These are phyloP conservation scores for Cossypha heuglini DNA, from an alignment of 2,797 vertebrate species.

Conservation along the genomic window DNA sequence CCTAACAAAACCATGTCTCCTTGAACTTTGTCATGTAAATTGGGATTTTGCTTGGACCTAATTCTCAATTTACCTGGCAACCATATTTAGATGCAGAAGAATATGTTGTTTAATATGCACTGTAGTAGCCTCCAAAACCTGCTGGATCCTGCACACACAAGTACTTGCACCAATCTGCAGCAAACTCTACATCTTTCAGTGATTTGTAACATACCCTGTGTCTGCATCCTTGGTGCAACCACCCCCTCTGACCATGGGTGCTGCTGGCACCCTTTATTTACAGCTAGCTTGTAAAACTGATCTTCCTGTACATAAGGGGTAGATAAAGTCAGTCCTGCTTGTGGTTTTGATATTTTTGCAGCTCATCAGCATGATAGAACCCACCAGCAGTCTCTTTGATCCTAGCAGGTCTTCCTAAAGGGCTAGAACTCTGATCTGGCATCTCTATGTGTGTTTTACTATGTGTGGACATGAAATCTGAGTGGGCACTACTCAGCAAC, in stretches of 20 bases:
- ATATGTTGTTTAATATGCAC: background rate
- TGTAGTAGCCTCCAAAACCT: background rate
- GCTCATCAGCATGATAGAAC: accelerated
- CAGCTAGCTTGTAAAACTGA: background rate
- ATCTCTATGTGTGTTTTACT: background rate
- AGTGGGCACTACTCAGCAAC: background rate
- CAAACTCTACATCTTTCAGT: background rate
- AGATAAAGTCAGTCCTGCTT: background rate
- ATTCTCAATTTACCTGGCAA: background rate
- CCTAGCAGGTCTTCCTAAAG: background rate
- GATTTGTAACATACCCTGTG: accelerated
- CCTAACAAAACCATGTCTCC: background rate
- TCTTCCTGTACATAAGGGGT: background rate
- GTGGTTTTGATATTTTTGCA: background rate
- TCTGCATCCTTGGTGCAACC: background rate
- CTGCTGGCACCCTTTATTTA: background rate
- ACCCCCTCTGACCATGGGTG: accelerated
- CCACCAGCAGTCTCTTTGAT: background rate
- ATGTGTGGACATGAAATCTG: background rate
- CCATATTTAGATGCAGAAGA: background rate
- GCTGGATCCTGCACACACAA: background rate
- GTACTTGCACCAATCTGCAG: background rate
- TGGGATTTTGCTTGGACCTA: background rate
- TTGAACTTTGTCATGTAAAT: background rate
- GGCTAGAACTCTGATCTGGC: background rate